Evolutionary conservation across 2,113 vertebrate genomes (phyloP).

Genomic region (Typhlomys cinereus): DNA sequence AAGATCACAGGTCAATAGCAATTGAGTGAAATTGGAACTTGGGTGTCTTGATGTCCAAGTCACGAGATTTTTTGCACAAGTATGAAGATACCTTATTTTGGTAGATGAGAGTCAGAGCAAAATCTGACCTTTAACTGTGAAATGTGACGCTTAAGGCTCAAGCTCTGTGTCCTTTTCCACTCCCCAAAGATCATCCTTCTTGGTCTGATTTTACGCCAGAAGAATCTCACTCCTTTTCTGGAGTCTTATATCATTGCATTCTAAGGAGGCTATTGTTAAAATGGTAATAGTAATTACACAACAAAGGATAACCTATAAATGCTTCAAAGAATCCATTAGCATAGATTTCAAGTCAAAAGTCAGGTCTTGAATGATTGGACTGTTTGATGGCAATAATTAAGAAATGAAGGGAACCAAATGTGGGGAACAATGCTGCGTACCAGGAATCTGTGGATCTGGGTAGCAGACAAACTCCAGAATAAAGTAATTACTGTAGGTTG

Average conservation of each 20-base stretch:
- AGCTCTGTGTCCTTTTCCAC: background rate
- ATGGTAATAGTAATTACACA: background rate
- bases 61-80: background rate
- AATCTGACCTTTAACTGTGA: background rate
- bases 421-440: background rate
- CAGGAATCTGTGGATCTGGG: background rate
- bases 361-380: background rate
- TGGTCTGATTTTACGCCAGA: background rate
- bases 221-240: conserved; percentile 5
- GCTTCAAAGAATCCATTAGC: background rate
- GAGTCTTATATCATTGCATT: background rate
- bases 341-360: background rate
- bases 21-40: background rate
- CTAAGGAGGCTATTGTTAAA: background rate
- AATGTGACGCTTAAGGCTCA: background rate
- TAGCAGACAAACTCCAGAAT: background rate
- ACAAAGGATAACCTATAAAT: background rate
- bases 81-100: background rate
- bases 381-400: background rate
- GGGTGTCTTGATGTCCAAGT: background rate
- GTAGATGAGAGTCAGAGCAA: background rate
- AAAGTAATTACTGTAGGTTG: background rate
- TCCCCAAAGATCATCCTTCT: background rate
- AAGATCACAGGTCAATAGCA: background rate
- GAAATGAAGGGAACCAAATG: background rate